phyloP scores from a whole-genome alignment of 1,140 invertebrate genomes.

The Phocides pigmalion region DNA sequence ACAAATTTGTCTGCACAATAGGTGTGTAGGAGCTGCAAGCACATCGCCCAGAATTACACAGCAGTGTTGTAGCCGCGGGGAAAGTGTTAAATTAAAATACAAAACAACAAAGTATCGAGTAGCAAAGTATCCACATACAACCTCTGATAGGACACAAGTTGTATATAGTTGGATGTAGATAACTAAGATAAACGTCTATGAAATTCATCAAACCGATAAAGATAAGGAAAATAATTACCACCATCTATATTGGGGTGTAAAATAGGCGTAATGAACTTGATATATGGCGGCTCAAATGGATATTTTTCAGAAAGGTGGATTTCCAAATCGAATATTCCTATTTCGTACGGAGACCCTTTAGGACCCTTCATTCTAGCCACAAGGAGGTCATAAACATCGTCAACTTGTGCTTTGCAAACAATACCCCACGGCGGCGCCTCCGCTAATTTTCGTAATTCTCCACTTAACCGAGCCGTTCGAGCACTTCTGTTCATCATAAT shows the following conservation, averaged over 20 bases:
- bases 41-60: no score
- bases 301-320: slow-evolving; percentile 90
- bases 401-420: slow-evolving; percentile 56
- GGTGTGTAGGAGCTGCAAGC: no score
- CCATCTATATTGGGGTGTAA: slow-evolving; percentile 96
- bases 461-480: slow-evolving; percentile 26
- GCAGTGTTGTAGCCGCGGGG: no score
- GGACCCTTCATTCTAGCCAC: slow-evolving; percentile 84
- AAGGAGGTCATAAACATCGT: slow-evolving; percentile 67
- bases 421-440: slow-evolving; percentile 75
- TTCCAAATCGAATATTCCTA: slow-evolving; percentile 89
- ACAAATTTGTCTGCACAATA: no score
- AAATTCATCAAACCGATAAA: not conserved
- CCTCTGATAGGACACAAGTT: no score
- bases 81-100: no score
- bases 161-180: no score
- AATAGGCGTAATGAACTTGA: slow-evolving; percentile 91
- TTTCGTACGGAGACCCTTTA: slow-evolving; percentile 88
- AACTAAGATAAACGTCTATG: no score
- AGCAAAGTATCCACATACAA: no score
- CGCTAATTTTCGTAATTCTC: slow-evolving; percentile 68
- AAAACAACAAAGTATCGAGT: no score
- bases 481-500: not conserved
- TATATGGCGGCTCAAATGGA: slow-evolving; percentile 92
- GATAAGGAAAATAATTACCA: slow-evolving; percentile 60